These are phyloP conservation scores for Pseudochromis fuscus DNA, from an alignment of 2,797 vertebrate species.

Conservation along the genomic window DNA sequence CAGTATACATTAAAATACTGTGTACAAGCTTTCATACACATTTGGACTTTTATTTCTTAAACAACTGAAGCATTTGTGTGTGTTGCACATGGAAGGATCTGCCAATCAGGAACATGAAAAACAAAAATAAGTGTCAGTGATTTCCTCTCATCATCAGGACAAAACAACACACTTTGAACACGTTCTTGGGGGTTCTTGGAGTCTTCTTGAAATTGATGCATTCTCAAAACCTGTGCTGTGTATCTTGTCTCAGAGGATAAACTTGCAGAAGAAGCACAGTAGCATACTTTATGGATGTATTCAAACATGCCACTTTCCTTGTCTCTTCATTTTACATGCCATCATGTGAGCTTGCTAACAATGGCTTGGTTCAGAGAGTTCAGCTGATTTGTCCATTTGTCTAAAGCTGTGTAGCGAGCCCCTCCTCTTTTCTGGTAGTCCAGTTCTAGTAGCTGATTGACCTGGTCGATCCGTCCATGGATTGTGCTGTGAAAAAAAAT, in stretches of 20 bases:
- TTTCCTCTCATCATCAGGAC: constrained; percentile 67
- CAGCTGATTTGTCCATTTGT: constrained; percentile 99
- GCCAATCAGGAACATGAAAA: constrained; percentile 76
- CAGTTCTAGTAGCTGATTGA: constrained; percentile 98
- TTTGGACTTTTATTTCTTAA: constrained; percentile 53
- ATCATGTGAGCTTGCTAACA: constrained; percentile 98
- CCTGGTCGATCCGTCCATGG: constrained; percentile 98
- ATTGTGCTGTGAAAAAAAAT: constrained; percentile 89
- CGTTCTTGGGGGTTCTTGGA: constrained; percentile 55
- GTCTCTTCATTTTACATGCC: constrained; percentile 85
- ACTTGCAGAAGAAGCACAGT: constrained; percentile 76
- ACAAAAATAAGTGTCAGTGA: constrained; percentile 71
- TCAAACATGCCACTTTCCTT: constrained; percentile 78
- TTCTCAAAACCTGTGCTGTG: constrained; percentile 88
- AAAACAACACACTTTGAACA: constrained; percentile 71
- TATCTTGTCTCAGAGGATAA: constrained; percentile 69
- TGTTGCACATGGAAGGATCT: constrained; percentile 74
- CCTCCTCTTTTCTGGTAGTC: constrained; percentile 99
- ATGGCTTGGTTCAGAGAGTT: constrained; percentile 99
- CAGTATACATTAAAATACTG: constrained; percentile 81
- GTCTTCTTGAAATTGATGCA: constrained; percentile 68
- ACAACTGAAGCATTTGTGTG: constrained; percentile 72
- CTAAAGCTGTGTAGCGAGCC: constrained; percentile 97
- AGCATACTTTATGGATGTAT: constrained; percentile 79
- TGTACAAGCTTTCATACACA: constrained; percentile 78